Base-by-base conservation (phyloP, 2,113 vertebrate species). In the Jacana jacana region DNA sequence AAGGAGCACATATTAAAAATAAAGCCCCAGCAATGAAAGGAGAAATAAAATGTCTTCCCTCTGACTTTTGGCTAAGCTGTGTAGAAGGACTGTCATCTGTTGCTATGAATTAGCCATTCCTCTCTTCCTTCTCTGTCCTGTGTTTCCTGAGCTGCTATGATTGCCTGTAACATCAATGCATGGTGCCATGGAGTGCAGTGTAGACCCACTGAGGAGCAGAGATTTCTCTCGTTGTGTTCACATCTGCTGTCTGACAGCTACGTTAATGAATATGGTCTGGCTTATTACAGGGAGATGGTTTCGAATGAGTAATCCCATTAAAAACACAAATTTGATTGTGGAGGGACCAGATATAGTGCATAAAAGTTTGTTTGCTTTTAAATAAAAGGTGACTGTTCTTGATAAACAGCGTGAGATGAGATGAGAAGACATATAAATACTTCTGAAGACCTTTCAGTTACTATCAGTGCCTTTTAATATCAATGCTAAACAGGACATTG, bases 201-300 rank as follows among this genome's bases (percentile, higher is more conserved):
- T 40, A 55, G 65, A 31, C 84, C 80, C 81, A 77, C 91, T 49
- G 79, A 94, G 88, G 69, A 93, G 73, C 60, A 76, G 90, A 86
- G 68, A 87, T 95, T 96, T 96, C 71, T 86, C 86, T 96, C 66
- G 81, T 93, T 81, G 88, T 88, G 52, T 65, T 96, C 94, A 77
- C 81, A 89, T 91, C 93, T 97, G 95, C 86, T 96, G 51, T 87
- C 89, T 86, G 91, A 96, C 87, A 91, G 91, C 76, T 88, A 84
- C 90, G 76, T 76, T 97, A 96, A 97, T 95, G 91, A 90, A 88
- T 77, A 78, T 52, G 77, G 86, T 95, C 95, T 94, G 95, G 49
- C 69, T 78, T 81, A 51, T 88, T 91, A 91, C 61, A 92, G 68
- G 44, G 72, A 90, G 94, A 71, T 0, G 0, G 72, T 91, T 96